phyloP scores from a whole-genome alignment of 2,797 vertebrate species.

The Karalla daura region DNA sequence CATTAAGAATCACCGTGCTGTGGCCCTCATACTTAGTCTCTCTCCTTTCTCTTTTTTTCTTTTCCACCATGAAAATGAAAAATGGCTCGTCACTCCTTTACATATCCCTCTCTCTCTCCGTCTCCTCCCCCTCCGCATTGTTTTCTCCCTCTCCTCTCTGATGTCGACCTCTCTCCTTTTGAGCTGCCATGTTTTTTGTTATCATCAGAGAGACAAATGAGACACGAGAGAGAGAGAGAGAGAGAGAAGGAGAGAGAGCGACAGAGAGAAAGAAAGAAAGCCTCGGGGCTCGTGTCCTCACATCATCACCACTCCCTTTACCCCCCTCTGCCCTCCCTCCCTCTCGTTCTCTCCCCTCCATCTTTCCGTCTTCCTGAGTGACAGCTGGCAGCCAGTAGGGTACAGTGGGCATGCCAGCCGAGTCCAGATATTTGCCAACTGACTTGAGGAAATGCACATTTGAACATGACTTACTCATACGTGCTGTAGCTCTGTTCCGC shows the following conservation, averaged over 20 bases:
- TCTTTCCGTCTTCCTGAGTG: constrained; percentile 79
- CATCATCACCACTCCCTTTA: constrained; percentile 69
- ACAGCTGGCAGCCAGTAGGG: constrained; percentile 87
- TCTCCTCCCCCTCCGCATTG: constrained; percentile 40
- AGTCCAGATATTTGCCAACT: constrained; percentile 76
- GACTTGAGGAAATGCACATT: constrained; percentile 77
- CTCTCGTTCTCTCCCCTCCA: constrained; percentile 60
- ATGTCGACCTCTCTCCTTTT: constrained; percentile 60
- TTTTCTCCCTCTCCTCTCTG: constrained; percentile 25
- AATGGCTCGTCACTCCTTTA: constrained; percentile 48
- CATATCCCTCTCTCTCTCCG: constrained; percentile 7
- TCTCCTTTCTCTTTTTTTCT: too few species aligned
- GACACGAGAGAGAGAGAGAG: constrained; percentile 70
- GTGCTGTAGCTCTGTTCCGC: constrained; percentile 22
- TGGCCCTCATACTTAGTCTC: constrained; percentile 41
- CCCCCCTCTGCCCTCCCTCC: not conserved
- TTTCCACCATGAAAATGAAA: constrained; percentile 58
- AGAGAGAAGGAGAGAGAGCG: too few species aligned
- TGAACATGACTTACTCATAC: constrained; percentile 59
- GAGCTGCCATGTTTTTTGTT: constrained; percentile 74
- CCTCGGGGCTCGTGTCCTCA: constrained; percentile 76
- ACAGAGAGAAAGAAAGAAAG: too few species aligned
- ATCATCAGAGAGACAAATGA: constrained; percentile 79
- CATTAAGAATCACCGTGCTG: constrained; percentile 43
- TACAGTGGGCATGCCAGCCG: constrained; percentile 81